Conservation (phyloP, 2,797 vertebrate species). For the Argyrosomus regius region DNA sequence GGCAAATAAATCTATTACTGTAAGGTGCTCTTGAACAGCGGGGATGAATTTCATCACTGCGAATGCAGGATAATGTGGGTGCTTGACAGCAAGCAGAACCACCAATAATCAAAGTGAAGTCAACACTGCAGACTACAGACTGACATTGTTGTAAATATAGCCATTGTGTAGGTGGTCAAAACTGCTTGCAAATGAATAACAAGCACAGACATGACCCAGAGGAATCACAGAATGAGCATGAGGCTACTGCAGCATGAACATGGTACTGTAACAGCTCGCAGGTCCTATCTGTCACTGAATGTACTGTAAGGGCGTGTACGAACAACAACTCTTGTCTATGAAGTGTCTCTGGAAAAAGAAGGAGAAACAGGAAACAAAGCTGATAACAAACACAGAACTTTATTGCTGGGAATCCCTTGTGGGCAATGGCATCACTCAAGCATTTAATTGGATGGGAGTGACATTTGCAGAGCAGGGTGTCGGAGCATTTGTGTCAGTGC, state of each 20-base stretch:
- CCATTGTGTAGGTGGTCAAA: slow-evolving; percentile 78
- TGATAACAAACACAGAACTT: slow-evolving; percentile 71
- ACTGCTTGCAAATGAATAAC: slow-evolving; percentile 76
- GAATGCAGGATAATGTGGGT: slow-evolving; percentile 50
- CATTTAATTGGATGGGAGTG: slow-evolving; percentile 82
- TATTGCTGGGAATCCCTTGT: slow-evolving; percentile 63
- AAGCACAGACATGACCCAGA: slow-evolving; percentile 68
- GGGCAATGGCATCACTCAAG: slow-evolving; percentile 72
- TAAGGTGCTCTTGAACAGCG: slow-evolving; percentile 31
- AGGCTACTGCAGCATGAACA: slow-evolving; percentile 40
- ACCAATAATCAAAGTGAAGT: slow-evolving; percentile 74
- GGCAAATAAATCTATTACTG: slow-evolving; percentile 18
- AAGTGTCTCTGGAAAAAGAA: slow-evolving; percentile 41
- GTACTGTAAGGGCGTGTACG: slow-evolving; percentile 22
- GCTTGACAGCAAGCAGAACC: slow-evolving; percentile 61
- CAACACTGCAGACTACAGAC: slow-evolving; percentile 67
- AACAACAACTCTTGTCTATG: slow-evolving; percentile 20
- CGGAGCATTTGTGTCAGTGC: slow-evolving; percentile 70
- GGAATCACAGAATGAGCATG: slow-evolving; percentile 49
- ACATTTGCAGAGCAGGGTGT: slow-evolving; percentile 83
- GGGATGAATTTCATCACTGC: slow-evolving; percentile 49
- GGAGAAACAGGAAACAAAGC: slow-evolving; percentile 56
- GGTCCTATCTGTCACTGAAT: slow-evolving; percentile 36
- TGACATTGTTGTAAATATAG: slow-evolving; percentile 78
- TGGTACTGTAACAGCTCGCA: slow-evolving; percentile 35